phyloP scores from a whole-genome alignment of 2,888 invertebrate genomes.

The Orthosia gracilis region DNA sequence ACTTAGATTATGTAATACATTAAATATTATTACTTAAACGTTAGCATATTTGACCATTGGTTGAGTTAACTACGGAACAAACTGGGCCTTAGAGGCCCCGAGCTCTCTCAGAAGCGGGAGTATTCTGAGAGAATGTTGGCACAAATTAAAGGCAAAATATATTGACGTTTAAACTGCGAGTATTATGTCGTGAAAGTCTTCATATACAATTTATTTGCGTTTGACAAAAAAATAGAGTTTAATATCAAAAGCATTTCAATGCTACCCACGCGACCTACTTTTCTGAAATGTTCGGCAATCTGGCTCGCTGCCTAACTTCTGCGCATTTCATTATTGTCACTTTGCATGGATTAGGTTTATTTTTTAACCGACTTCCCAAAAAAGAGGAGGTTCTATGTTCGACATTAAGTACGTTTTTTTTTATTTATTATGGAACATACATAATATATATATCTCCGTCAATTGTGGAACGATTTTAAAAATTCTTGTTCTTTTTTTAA shows the following conservation, averaged over 20 bases:
- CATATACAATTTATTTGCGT: neutral
- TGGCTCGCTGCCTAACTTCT: conserved; percentile 31
- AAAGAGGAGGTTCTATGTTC: neutral
- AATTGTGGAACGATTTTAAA: no score
- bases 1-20: no score
- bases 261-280: neutral
- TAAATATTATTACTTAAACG: no score
- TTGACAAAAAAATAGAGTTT: neutral
- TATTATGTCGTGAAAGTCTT: neutral
- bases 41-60: no score
- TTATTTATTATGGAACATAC: no score
- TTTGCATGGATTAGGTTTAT: neutral
- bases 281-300: neutral
- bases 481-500: no score
- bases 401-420: no score
- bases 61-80: no score
- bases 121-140: neutral
- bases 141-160: neutral
- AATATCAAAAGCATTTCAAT: neutral
- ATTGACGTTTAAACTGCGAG: neutral
- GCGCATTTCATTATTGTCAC: conserved; percentile 14
- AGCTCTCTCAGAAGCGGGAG: neutral
- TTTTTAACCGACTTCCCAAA: no score
- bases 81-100: no score
- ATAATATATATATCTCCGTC: no score